Evolutionary conservation across 2,797 vertebrate genomes (phyloP), one percentile per base, ranked within the genome.

Genomic region (Semotilus atromaculatus): DNA sequence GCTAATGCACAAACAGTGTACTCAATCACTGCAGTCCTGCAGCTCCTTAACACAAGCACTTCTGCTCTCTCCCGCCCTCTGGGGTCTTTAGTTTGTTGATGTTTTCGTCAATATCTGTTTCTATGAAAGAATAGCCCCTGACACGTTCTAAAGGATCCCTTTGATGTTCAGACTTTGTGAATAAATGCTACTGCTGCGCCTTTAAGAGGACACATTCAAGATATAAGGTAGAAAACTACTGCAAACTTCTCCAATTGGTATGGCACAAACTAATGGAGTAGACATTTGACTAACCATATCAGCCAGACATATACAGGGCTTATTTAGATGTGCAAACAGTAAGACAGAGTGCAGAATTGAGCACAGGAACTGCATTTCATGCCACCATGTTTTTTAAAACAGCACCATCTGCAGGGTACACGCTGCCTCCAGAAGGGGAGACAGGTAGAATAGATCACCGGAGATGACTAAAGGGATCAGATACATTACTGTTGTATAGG

Each of bases 1-100:
- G 55, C 87, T 91, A 91, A 92, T 90, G 88, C 80, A 90, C 83
- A 91, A 90, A 90, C 55, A 71, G 81, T 88, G 87, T 85, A 81
- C 67, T 90, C 84, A 81, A 88, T 91, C 86, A 86, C 80, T 80
- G 84, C 88, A 75, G 36, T 48, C 74, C 87, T 77, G 60, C 82
- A 76, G 77, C 80, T 66, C 66, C 87, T 85, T 85, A 85, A 80
- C 84, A 82, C 70, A 81, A 45, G 68, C 31, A 68, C 74, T 89
- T 64, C 18, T 80, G 67, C 55, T 80, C 55, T 55, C 31, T 73
- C 81, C 45, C n/a, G 23, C 38, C 43, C 83, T 87, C 76, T 60
- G 36, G 81, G 83, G 80, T 84, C 85, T 87, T 84, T 82, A 84
- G 81, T 80, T 83, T 78, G 75, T 68, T 88, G 84, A 90, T 90